Conservation (phyloP, 2,888 invertebrate species). For the Hoplodrina ambigua region DNA sequence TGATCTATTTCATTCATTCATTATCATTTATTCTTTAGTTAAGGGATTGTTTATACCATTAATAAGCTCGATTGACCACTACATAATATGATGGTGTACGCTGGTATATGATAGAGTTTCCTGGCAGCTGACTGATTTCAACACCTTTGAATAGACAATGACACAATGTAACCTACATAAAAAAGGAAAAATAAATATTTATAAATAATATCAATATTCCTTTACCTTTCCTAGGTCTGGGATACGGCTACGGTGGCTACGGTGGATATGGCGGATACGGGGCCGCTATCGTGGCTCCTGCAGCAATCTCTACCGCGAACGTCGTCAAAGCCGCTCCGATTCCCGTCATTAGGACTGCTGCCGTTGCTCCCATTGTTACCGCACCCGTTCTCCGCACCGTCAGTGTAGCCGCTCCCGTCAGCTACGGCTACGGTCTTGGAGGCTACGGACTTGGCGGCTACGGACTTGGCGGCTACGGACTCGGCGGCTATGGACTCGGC, state of each 20-base stretch:
- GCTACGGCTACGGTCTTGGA: conserved; percentile 19
- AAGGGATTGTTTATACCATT: too few relatives aligned
- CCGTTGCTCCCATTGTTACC: conserved; percentile 72
- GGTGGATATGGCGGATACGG: conserved; percentile 44
- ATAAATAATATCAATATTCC: background rate
- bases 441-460: conserved; percentile 38
- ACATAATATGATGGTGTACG: too few relatives aligned
- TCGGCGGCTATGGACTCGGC: conserved; percentile 38
- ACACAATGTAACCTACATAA: too few relatives aligned
- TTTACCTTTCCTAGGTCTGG: conserved; percentile 51
- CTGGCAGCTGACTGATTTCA: too few relatives aligned
- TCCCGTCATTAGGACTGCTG: conserved; percentile 76
- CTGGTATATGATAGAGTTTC: too few relatives aligned
- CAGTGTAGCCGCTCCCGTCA: conserved; percentile 57
- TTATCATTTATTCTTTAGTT: too few relatives aligned
- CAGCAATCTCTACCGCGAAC: conserved; percentile 81
- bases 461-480: conserved; percentile 33
- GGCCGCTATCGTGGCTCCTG: conserved; percentile 68
- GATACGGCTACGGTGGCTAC: conserved; percentile 47
- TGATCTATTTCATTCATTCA: too few relatives aligned
- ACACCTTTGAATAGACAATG: too few relatives aligned
- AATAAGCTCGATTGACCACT: too few relatives aligned
- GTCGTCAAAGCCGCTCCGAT: conserved; percentile 81
- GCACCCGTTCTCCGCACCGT: conserved; percentile 71
- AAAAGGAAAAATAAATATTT: background rate